Base-by-base conservation (phyloP, 1,140 invertebrate genomes). In the Triops cancriformis region DNA sequence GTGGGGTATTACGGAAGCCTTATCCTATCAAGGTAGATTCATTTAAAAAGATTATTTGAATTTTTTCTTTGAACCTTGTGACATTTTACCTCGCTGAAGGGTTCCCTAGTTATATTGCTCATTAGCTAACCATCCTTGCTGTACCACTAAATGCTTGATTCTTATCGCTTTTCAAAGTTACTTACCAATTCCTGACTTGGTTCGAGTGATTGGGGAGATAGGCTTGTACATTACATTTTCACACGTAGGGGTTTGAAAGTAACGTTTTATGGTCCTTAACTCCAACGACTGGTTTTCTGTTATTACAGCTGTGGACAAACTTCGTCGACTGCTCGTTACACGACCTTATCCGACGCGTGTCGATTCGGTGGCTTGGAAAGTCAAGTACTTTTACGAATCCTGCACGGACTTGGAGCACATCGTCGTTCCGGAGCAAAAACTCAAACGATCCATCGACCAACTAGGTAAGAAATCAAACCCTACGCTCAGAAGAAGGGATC, bases 1-100 rank as follows among this genome's bases (percentile, higher is more conserved):
- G 28, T 85, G 84, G 85, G 82, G 81, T 76, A 45, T 82, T 23
- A 79, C 81, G 18, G 79, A 83, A 76, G 78, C 82, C 23, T 80
- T 85, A 74, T 76, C 82, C 45, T 81, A 81, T 73, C 76, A 83
- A 74, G 78, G 85, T 85, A 81, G 81, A 82, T 81, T 23, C 23
- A 23, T 18, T 64, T 9, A 1, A 64, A 23, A 4, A 14, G 23
- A 10, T 18, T 18, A 23, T 64, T 64, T 0, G 18, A 23, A 6
- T 27, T 1, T 31, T 31, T 28, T 74, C 6, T 26, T 27, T 14
- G 77, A 75, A 18, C 75, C 75, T 2, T 77, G 73, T 37, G 0
- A 27, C 12, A 12, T 41, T n/a, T 27, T 74, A n/a, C 26, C n/a
- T 31, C 26, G 0, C 18, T 31, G 26, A 31, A n/a, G n/a, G n/a